Base-by-base conservation (phyloP, 2,888 invertebrate species). In the Steinernema hermaphroditum region DNA sequence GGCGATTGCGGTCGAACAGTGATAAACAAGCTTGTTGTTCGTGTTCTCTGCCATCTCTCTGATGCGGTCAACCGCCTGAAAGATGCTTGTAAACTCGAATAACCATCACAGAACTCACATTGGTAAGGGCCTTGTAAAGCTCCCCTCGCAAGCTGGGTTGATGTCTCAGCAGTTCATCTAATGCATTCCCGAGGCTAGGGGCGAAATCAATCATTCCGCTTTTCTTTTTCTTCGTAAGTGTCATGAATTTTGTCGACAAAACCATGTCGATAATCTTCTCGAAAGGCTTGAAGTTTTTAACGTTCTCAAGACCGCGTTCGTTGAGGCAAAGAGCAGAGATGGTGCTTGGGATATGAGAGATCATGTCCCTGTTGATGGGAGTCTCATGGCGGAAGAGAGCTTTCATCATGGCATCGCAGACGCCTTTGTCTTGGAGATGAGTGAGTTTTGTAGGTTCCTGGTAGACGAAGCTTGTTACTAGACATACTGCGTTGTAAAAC, bases 131-230 rank as follows among this genome's bases (percentile, higher is more conserved):
- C 50, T 91, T 90, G 2, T 92, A 93, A 6, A 93, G 93, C 84
- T 92, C 92, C 2, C 91, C 90, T 85, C 92, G 91, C 62, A 94
- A 88, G 76, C 92, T 92, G 0, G 93, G 93, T 86, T 94, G 93
- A 87, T 94, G 93, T 68, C 94, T 89, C 91, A 94, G 93, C 12
- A 94, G 86, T 86, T 94, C 93, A 86, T 94, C 93, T 92, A 94
- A 92, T 0, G 93, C 92, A 87, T 92, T 92, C 16, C 93, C 93
- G 43, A 94, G 89, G 88, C 92, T 93, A 54, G 92, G 91, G 0
- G 93, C 93, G 4, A 93, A 93, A 84, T 93, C 92, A 2, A 91
- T 92, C 76, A 87, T 83, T 32, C 93, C 93, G 0, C 91, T 92
- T 12, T 92, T 92, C 22, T 93, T 90, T 43, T 93, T 90, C 74